A percentile compares a stretch with the other conserved stretches of the same genome.
phyloP scores from a whole-genome alignment of 1,140 invertebrate genomes.

The Hyposmocoma kahamanoa region DNA sequence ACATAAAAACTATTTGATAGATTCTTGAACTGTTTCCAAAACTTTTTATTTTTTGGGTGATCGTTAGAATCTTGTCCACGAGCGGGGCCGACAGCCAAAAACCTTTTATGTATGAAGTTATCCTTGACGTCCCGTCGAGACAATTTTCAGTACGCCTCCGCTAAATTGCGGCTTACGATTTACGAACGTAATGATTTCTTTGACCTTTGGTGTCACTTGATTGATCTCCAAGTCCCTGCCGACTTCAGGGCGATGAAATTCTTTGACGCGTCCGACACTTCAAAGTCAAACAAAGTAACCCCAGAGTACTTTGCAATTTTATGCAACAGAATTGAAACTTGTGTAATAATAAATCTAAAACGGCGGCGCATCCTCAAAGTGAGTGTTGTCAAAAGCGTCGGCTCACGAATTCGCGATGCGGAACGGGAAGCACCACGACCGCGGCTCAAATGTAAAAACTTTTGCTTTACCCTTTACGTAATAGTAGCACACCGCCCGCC shows the following conservation, averaged over 20 bases:
- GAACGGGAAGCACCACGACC: constrained; percentile 44
- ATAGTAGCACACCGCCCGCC: constrained; percentile 38
- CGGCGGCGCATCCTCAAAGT: constrained; percentile 54
- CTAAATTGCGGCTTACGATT: constrained; percentile 31
- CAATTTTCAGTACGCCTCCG: constrained; percentile 53
- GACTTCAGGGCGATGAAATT: no score
- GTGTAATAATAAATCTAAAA: constrained; percentile 51
- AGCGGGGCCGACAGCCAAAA: constrained; percentile 22
- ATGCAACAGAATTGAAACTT: no score
- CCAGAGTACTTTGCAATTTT: constrained; percentile 14
- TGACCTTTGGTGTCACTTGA: constrained; percentile 50
- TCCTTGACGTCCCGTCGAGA: constrained; percentile 42
- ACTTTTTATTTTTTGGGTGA: not conserved
- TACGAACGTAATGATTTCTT: constrained; percentile 46
- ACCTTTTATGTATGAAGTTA: constrained; percentile 37
- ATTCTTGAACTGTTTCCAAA: not conserved
- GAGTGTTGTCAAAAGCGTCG: constrained; percentile 59
- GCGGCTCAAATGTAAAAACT: constrained; percentile 65
- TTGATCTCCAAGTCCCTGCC: no score
- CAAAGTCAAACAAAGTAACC: constrained; percentile 26
- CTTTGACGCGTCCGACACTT: no score
- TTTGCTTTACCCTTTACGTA: constrained; percentile 61
- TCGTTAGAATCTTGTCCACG: constrained; percentile 12
- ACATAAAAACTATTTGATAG: not conserved
- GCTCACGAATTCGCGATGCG: constrained; percentile 34